phyloP scores from a whole-genome alignment of 2,797 vertebrate species.

The Coilia nasus region DNA sequence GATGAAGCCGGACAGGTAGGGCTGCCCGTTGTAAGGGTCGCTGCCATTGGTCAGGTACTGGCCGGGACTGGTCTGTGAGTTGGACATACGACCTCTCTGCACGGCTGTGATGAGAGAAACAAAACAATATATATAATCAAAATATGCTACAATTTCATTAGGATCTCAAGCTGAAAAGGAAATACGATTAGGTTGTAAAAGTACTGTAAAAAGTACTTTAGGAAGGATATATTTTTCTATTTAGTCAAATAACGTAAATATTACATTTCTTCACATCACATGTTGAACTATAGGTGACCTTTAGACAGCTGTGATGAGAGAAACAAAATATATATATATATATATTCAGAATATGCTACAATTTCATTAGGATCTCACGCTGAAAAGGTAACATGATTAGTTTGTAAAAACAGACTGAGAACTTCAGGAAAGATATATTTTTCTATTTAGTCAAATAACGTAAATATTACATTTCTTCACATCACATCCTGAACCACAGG shows the following conservation, averaged over 20 bases:
- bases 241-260: not conserved
- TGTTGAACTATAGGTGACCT: not conserved
- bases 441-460: not conserved
- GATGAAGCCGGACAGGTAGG: slow-evolving; percentile 85
- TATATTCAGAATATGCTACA: not conserved
- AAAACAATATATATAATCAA: not conserved
- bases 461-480: not conserved
- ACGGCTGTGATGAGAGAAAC: slow-evolving; percentile 71
- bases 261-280: not conserved
- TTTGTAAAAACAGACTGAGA: too few relatives aligned
- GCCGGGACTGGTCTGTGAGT: slow-evolving; percentile 80
- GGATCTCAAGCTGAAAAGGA: too few relatives aligned
- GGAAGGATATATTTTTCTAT: too few relatives aligned
- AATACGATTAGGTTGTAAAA: too few relatives aligned
- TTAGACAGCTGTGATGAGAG: not conserved
- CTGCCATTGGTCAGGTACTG: slow-evolving; percentile 81
- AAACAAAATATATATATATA: not conserved
- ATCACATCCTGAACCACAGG: not conserved
- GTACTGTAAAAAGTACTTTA: not conserved
- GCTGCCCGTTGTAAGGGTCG: slow-evolving; percentile 82
- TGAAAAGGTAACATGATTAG: too few relatives aligned
- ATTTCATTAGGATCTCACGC: too few relatives aligned
- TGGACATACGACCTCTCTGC: slow-evolving; percentile 83
- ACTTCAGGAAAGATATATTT: too few relatives aligned
- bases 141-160: not conserved